These are phyloP conservation scores for Acanthurus lineatus DNA, from an alignment of 2,797 vertebrate genomes.

Conservation along the genomic window DNA sequence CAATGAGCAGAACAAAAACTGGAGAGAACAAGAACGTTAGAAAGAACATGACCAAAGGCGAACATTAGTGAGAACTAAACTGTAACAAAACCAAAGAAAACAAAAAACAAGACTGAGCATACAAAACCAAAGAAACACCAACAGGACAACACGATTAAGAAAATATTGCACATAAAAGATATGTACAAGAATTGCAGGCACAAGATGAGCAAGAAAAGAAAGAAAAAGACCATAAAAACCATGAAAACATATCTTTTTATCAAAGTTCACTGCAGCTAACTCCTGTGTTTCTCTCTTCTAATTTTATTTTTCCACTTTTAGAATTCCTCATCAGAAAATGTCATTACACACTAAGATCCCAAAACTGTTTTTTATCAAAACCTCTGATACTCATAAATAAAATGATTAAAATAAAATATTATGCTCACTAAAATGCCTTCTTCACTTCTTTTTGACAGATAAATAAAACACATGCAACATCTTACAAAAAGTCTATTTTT, in stretches of 20 bases:
- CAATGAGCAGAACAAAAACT: no score
- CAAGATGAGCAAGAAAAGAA: neutral
- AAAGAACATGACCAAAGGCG: neutral
- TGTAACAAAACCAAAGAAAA: neutral
- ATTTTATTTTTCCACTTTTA: neutral
- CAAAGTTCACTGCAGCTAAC: neutral
- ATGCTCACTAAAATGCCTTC: conserved; percentile 25
- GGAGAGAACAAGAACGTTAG: no score
- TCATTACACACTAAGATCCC: conserved; percentile 21
- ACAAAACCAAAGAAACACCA: neutral
- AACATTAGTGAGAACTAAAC: neutral
- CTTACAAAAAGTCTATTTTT: conserved; percentile 37
- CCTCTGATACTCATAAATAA: neutral
- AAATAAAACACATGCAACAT: conserved; percentile 26
- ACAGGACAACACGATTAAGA: neutral
- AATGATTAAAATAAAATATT: conserved; percentile 22
- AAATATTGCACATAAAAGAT: neutral
- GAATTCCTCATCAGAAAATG: conserved; percentile 2
- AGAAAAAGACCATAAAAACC: neutral
- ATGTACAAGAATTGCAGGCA: neutral
- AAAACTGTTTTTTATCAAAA: conserved; percentile 20
- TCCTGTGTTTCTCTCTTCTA: neutral
- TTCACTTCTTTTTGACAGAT: conserved; percentile 38
- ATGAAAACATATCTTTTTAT: neutral
- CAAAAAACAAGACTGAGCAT: no score